Evolutionary conservation across 2,797 vertebrate species (phyloP).

Genomic region (Thripadectes ignobilis): DNA sequence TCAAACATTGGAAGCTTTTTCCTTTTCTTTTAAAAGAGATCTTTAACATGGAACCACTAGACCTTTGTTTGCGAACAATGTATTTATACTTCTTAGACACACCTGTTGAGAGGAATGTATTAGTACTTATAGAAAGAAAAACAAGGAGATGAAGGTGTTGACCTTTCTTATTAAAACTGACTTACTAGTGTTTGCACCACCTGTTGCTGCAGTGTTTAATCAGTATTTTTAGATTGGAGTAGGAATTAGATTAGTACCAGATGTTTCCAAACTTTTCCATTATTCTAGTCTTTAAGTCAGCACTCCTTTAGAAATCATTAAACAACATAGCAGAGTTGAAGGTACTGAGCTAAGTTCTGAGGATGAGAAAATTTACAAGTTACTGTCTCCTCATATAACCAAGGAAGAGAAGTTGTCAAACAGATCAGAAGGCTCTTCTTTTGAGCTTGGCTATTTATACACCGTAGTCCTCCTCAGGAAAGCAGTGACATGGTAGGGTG

Average conservation of each 20-base stretch:
- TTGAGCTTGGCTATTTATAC: slow-evolving; percentile 21
- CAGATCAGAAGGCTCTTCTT: slow-evolving; percentile 15
- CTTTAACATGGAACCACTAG: neutral
- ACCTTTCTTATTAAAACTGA: slow-evolving; percentile 64
- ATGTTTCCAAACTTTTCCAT: slow-evolving; percentile 50
- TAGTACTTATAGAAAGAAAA: neutral
- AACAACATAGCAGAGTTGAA: neutral
- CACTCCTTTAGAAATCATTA: neutral
- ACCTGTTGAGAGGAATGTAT: slow-evolving; percentile 71
- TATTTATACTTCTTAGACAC: slow-evolving; percentile 12
- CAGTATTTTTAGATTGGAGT: slow-evolving; percentile 8
- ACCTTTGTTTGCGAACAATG: neutral
- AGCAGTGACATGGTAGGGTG: neutral
- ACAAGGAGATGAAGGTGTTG: slow-evolving; percentile 51
- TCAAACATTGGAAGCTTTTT: neutral
- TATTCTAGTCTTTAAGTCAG: neutral
- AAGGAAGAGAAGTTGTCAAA: neutral
- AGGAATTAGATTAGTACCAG: slow-evolving; percentile 55
- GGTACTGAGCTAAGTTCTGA: neutral
- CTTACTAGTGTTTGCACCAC: slow-evolving; percentile 63
- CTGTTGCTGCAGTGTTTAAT: slow-evolving; percentile 57
- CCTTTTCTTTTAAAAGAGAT: neutral
- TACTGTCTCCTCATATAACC: neutral
- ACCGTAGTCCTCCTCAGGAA: neutral
- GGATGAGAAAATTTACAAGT: slow-evolving; percentile 4